A percentile compares a stretch with the other conserved stretches of the same genome.
phyloP scores from a whole-genome alignment of 2,797 vertebrate species.

The Protosalanx chinensis region DNA sequence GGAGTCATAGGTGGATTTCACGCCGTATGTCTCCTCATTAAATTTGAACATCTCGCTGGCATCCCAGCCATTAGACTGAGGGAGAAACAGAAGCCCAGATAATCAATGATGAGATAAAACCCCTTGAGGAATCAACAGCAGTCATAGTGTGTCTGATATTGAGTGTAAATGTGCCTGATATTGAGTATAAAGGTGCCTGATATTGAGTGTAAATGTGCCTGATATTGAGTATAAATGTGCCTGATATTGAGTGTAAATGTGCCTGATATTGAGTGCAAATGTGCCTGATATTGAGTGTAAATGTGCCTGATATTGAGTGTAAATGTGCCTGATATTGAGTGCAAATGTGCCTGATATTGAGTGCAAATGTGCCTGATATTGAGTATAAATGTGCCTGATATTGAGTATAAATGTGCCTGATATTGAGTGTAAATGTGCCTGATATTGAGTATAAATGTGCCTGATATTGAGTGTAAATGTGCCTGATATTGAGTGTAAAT shows the following conservation, averaged over 20 bases:
- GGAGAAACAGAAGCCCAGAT: neutral
- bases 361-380: neutral
- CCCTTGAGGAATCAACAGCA: neutral
- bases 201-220: neutral
- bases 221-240: too few species aligned
- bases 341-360: neutral
- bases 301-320: too few species aligned
- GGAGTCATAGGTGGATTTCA: slow-evolving; percentile 91
- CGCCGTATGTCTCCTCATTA: slow-evolving; percentile 90
- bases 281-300: neutral
- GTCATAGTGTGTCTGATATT: too few species aligned
- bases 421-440: neutral
- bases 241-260: neutral
- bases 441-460: neutral
- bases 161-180: neutral
- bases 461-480: neutral
- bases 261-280: too few species aligned
- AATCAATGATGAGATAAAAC: neutral
- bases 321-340: too few species aligned
- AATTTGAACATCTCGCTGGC: slow-evolving; percentile 94
- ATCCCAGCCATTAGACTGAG: slow-evolving; percentile 91
- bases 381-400: too few species aligned
- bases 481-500: too few species aligned
- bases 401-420: neutral
- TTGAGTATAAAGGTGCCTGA: neutral